Evolutionary conservation across 92 coral and sea anemone species (phyloP), one percentile per base, ranked within the genome.

Genomic region (Scolanthus callimorphus): DNA sequence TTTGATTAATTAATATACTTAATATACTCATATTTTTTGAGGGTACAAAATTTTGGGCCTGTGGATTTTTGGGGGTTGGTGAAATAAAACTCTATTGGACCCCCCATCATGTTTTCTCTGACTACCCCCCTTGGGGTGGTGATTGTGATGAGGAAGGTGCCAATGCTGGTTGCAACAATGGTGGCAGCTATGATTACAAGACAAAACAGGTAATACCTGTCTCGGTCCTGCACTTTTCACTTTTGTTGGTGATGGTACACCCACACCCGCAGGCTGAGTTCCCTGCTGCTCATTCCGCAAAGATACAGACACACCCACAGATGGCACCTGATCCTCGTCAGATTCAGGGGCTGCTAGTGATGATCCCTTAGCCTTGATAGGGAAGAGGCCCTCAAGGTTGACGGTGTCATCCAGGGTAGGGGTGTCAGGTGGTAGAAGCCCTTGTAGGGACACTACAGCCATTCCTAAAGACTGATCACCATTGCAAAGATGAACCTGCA

Each of bases 251-350:
- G 52, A 67, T 39, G 69, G 53, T 17, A 52, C 63, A 48, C 69
- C 51, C 1, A 53, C 61, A 3, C 60, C 71, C 1, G 60, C 55
- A 1, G 89, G 59, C 2, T 24, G 58, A 12, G 50, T 17, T 11
- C 71, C 80, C 39, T 59, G 81, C 20, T 69, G 77, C 11, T 94
- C 99, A 20, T 37, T 34, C 59, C 76, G 62, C 27, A 94, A 51
- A 43, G 89, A 67, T 41, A 94, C 87, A 43, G 99, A 88, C 45
- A 94, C 96, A 0, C 96, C 94, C 64, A 94, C 96, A 3, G 67
- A 94, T 15, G 99, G 99, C 4, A 57, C 82, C 28, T 37, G 49
- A 15, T 78, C 83, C 46, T 81, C 80, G 29, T 59, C 55, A 1
- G 47, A 48, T 4, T 72, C 69, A 8, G 63, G 20, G 11, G 41